phyloP scores from a whole-genome alignment of 2,888 invertebrate genomes.

The Latrodectus elegans region DNA sequence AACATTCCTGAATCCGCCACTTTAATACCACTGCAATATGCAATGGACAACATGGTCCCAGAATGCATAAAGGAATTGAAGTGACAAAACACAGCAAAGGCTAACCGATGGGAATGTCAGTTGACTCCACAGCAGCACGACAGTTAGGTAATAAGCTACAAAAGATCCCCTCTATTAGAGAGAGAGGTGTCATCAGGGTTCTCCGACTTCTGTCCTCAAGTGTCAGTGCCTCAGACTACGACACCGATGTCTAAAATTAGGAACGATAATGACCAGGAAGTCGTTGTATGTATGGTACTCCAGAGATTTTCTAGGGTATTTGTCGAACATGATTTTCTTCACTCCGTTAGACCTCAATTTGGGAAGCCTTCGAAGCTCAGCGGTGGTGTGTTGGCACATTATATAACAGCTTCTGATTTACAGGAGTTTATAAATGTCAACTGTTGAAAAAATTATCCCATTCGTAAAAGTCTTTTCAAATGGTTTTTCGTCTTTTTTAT shows the following conservation, averaged over 20 bases:
- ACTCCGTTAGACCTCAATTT: neutral
- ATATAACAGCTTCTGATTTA: no score
- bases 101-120: conserved; percentile 49
- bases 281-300: neutral
- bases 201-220: conserved; percentile 28
- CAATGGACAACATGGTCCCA: no score
- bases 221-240: conserved; percentile 2
- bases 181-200: conserved; percentile 37
- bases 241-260: conserved; percentile 24
- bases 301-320: neutral
- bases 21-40: no score
- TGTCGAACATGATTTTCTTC: neutral
- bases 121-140: conserved; percentile 46
- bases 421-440: no score
- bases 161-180: conserved; percentile 18
- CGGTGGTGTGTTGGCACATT: no score
- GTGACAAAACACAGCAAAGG: neutral
- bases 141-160: conserved; percentile 58
- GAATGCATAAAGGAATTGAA: neutral
- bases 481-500: no score
- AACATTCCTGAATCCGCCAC: no score
- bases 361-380: no score
- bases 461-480: no score
- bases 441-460: no score
- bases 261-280: conserved; percentile 6